Evolutionary conservation across 2,888 invertebrate species (phyloP), one percentile per base, ranked within the genome.

Genomic region (Drosophila nigritarsus): DNA sequence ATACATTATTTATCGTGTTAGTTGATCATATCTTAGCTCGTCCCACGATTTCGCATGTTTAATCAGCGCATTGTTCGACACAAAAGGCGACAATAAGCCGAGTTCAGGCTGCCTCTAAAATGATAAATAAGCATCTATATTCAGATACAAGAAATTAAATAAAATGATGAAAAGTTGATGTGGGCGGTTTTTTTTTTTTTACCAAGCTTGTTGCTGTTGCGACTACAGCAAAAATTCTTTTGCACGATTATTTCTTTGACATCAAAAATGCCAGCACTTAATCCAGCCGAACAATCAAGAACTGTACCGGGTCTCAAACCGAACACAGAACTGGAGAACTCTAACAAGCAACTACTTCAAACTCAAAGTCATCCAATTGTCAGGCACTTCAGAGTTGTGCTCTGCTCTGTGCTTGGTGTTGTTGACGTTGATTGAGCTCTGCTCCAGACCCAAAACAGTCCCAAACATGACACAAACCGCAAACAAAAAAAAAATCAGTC

Each of bases 21-120:
- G 27, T 29, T n/a, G 20, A 38, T 18, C 66, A 66, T 63, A 30
- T 40, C 13, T 49, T 55, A 58, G 55, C 65, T 71, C 77, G 53
- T 72, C 78, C 55, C 80, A 89, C 87, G 91, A 87, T 84, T 89
- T 87, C 68, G 88, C 85, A 90, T 90, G 77, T 87, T 90, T 87
- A 90, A 87, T 80, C 88, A 89, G 77, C 83, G 72, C 83, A 89
- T 84, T 84, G 84, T 85, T 80, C 51, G 58, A 42, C 69, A 68
- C 69, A 80, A 76, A 73, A 45, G 45, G 20, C 45, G 40, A 61
- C 56, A 65, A 61, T 42, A 75, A 65, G 60, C 32, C 29, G 61
- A 64, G 65, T 70, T 69, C 18, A 62, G 61, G 6, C 24, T 11
- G n/a, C 29, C 73, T 34, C 24, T 15, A 45, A 50, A 54, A 53